These are phyloP conservation scores for Sycophila sp. DNA, from an alignment of 1,140 invertebrate species.

Conservation along the genomic window DNA sequence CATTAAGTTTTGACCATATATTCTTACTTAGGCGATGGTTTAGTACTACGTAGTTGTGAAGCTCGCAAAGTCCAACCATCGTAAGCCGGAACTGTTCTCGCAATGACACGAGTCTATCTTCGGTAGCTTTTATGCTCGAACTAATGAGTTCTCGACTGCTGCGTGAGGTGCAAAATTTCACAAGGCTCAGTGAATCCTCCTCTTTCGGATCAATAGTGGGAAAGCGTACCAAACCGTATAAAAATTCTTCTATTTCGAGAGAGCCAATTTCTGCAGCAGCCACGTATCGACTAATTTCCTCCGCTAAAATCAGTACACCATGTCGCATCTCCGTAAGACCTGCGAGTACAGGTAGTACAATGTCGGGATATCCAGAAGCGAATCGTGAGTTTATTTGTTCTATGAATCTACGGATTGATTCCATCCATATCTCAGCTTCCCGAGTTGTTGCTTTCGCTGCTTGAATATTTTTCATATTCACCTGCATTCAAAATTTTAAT, in stretches of 20 bases:
- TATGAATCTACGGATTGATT: slow-evolving; percentile 69
- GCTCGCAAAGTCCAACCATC: slow-evolving; percentile 74
- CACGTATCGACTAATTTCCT: slow-evolving; percentile 57
- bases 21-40: slow-evolving; percentile 62
- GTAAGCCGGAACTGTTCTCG: slow-evolving; percentile 67
- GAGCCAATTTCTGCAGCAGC: slow-evolving; percentile 29
- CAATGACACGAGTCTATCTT: slow-evolving; percentile 37
- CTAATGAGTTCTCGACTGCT: slow-evolving; percentile 47
- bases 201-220: slow-evolving; percentile 61
- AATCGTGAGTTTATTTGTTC: slow-evolving; percentile 68
- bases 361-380: slow-evolving; percentile 73
- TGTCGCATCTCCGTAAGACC: slow-evolving; percentile 72
- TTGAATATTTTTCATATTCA: slow-evolving; percentile 1
- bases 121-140: slow-evolving; percentile 29
- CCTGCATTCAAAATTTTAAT: slow-evolving; percentile 2
- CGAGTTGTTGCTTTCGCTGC: slow-evolving; percentile 57
- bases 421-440: slow-evolving; percentile 68
- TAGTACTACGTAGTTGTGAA: slow-evolving; percentile 69
- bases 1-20: slow-evolving; percentile 66
- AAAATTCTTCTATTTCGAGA: slow-evolving; percentile 49
- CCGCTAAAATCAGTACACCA: slow-evolving; percentile 67
- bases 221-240: slow-evolving; percentile 66
- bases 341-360: slow-evolving; percentile 71
- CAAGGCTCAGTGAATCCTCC: slow-evolving; percentile 56
- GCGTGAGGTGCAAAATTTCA: slow-evolving; percentile 57